A percentile compares a stretch with the other conserved stretches of the same genome.
phyloP scores from a whole-genome alignment of 2,888 invertebrate genomes.

The Cordilura impudica region DNA sequence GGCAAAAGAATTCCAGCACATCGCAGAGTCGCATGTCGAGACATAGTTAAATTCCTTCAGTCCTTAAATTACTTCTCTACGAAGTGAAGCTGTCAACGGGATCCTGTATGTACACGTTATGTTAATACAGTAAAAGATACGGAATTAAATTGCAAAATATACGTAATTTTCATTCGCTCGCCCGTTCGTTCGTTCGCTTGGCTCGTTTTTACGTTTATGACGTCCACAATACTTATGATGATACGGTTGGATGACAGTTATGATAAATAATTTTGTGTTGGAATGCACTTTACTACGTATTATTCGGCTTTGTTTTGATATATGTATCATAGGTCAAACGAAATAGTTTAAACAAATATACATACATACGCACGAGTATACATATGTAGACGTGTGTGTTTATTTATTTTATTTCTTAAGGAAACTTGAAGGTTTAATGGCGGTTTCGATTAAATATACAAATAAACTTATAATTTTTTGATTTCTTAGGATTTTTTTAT shows the following conservation, averaged over 20 bases:
- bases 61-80: conserved; percentile 61
- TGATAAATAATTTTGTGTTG: conserved; percentile 36
- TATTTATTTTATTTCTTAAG: no score
- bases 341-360: not conserved
- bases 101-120: conserved; percentile 55
- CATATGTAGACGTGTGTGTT: no score
- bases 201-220: conserved; percentile 24
- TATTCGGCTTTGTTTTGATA: not conserved
- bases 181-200: not conserved
- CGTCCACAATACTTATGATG: conserved; percentile 15
- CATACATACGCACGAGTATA: no score
- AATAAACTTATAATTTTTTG: no score
- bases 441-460: no score
- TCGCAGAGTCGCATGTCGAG: conserved; percentile 56
- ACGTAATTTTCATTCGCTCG: not conserved
- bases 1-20: conserved; percentile 58
- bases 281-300: conserved; percentile 11
- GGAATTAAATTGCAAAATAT: conserved; percentile 33
- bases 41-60: conserved; percentile 59
- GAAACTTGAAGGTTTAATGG: no score
- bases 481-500: no score
- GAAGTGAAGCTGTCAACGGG: conserved; percentile 62
- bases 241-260: conserved; percentile 31
- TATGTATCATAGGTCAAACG: not conserved
- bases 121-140: conserved; percentile 33